Percentiles rank a stretch among this genome's conserved stretches.
Evolutionary conservation across 2,888 invertebrate species (phyloP).

Genomic region (Capitulum mitella): DNA sequence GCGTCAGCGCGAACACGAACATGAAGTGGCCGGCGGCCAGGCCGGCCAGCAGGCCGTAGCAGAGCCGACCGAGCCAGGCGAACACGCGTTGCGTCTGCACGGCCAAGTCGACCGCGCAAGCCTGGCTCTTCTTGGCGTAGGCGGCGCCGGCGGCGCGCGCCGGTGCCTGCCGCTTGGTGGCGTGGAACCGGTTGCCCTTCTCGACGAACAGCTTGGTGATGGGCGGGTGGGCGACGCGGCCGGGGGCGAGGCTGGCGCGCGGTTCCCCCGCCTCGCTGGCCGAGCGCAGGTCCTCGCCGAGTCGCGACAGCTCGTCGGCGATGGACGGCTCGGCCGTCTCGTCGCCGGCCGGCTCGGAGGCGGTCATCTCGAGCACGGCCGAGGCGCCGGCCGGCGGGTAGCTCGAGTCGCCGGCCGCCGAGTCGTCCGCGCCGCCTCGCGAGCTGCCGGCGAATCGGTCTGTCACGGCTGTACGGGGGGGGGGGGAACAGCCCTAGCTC

Average conservation of each 20-base stretch:
- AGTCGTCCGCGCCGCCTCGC: background rate
- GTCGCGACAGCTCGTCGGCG: background rate
- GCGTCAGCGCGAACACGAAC: background rate
- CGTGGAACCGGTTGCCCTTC: slow-evolving; percentile 13
- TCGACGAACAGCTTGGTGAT: background rate
- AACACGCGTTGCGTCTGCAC: background rate
- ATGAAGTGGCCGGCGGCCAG: background rate
- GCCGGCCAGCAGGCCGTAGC: background rate
- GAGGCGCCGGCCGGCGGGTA: background rate
- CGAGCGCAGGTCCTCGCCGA: background rate
- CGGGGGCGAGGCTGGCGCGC: background rate
- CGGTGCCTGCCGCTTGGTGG: background rate
- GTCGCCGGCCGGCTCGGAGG: background rate
- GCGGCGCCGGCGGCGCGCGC: background rate
- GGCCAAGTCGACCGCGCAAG: slow-evolving; percentile 12
- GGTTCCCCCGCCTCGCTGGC: background rate
- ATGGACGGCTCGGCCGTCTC: background rate
- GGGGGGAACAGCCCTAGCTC: no score
- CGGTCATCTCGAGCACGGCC: background rate
- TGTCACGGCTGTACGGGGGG: no score
- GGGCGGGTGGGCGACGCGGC: background rate
- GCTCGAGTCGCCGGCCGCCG: background rate
- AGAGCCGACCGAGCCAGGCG: background rate
- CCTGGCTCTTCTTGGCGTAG: slow-evolving; percentile 13
- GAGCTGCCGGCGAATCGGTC: background rate